These are phyloP conservation scores for Cenopis cana DNA, from an alignment of 2,888 invertebrate species.

Conservation along the genomic window DNA sequence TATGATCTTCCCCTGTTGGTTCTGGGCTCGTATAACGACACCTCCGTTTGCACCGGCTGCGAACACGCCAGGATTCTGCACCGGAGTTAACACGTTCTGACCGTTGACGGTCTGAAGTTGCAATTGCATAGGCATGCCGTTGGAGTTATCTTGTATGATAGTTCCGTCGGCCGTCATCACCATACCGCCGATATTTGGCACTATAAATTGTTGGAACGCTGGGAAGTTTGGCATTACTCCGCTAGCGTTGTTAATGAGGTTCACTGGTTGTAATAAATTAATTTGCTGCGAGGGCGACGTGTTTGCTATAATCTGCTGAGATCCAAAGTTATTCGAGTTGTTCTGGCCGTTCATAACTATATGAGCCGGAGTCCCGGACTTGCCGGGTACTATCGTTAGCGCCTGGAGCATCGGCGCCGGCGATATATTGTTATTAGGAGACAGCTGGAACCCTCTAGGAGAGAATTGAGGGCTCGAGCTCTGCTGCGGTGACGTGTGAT, in stretches of 20 bases:
- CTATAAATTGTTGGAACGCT: conserved; percentile 92
- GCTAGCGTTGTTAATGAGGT: conserved; percentile 89
- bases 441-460: conserved; percentile 91
- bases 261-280: conserved; percentile 92
- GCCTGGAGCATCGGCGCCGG: conserved; percentile 90
- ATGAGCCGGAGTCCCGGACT: conserved; percentile 89
- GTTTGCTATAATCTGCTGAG: conserved; percentile 88
- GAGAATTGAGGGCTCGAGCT: conserved; percentile 85
- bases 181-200: conserved; percentile 92
- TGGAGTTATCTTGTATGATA: conserved; percentile 89
- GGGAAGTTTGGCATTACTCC: conserved; percentile 91
- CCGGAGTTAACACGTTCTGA: conserved; percentile 90
- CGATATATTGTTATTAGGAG: conserved; percentile 87
- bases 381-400: conserved; percentile 90
- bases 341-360: conserved; percentile 91
- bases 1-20: conserved; percentile 89
- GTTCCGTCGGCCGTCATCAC: conserved; percentile 93
- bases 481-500: conserved; percentile 79
- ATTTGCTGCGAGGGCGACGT: conserved; percentile 86
- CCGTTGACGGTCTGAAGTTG: conserved; percentile 93
- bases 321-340: conserved; percentile 85
- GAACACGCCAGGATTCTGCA: conserved; percentile 87
- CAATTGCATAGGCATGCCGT: conserved; percentile 88
- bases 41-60: conserved; percentile 89
- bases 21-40: conserved; percentile 91